Evolutionary conservation across 1,140 invertebrate species (phyloP).

Genomic region (Brachionus asplanchnoidis): DNA sequence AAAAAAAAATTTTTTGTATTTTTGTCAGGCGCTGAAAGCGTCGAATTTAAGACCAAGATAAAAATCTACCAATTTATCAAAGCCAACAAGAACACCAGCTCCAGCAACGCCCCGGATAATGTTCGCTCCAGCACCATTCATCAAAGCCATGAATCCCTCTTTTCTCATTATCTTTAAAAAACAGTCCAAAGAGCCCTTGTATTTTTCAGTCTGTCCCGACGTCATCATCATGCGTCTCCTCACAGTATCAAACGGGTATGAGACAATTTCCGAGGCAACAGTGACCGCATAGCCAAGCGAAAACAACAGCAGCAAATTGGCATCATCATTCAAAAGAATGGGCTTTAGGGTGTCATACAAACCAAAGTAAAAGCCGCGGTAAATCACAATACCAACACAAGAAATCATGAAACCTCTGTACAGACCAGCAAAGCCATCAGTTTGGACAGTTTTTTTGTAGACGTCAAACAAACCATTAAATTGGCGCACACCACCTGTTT

Average conservation of each 20-base stretch:
- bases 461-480: conserved; percentile 82
- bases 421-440: conserved; percentile 75
- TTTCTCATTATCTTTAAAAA: conserved; percentile 59
- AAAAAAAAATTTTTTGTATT: no score
- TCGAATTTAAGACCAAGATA: conserved; percentile 43
- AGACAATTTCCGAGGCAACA: conserved; percentile 77
- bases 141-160: conserved; percentile 61
- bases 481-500: conserved; percentile 68
- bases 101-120: conserved; percentile 59
- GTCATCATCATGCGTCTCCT: conserved; percentile 80
- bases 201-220: conserved; percentile 61
- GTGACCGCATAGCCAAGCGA: conserved; percentile 74
- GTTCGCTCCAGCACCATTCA: conserved; percentile 62
- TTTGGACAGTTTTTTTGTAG: conserved; percentile 76
- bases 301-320: conserved; percentile 76
- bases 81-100: conserved; percentile 60
- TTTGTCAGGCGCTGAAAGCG: not conserved
- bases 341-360: conserved; percentile 86
- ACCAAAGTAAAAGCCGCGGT: conserved; percentile 83
- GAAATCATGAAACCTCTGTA: conserved; percentile 89
- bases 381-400: conserved; percentile 60
- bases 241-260: conserved; percentile 91
- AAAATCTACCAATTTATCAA: conserved; percentile 59
- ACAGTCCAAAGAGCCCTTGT: conserved; percentile 62
- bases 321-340: conserved; percentile 72